phyloP scores from a whole-genome alignment of 2,888 invertebrate genomes.

The Heliconius aoede region DNA sequence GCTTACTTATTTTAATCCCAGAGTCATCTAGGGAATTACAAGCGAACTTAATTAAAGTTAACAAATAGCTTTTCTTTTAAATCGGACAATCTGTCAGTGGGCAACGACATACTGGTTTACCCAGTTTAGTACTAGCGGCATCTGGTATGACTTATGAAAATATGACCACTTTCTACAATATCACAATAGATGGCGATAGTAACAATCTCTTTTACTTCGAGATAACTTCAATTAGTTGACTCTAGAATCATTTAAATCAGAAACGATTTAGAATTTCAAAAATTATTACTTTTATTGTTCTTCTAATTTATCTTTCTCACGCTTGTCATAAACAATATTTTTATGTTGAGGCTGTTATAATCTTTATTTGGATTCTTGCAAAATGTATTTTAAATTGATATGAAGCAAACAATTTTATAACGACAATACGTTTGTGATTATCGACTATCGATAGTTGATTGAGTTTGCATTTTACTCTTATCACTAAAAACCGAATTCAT shows the following conservation, averaged over 20 bases:
- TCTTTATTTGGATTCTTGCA: not conserved
- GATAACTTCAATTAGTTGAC: constrained; percentile 18
- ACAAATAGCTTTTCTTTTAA: no score
- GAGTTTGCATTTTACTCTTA: not conserved
- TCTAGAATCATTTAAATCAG: constrained; percentile 29
- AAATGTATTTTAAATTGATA: constrained; percentile 3
- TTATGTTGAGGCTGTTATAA: not conserved
- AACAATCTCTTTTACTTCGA: constrained; percentile 10
- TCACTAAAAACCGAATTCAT: constrained; percentile 15
- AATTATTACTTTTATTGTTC: not conserved
- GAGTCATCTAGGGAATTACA: not conserved
- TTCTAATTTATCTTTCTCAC: not conserved
- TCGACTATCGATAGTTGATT: constrained; percentile 18
- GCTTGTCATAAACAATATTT: not conserved
- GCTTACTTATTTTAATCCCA: not conserved
- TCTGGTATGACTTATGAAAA: constrained; percentile 19
- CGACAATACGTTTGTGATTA: constrained; percentile 25
- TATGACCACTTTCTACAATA: not conserved
- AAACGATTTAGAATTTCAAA: constrained; percentile 28
- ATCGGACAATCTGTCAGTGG: not conserved
- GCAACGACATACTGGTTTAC: not conserved
- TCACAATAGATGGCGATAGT: constrained; percentile 44
- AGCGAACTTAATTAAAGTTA: not conserved
- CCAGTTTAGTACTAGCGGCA: constrained; percentile 19
- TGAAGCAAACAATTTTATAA: constrained; percentile 1